Base-by-base conservation (phyloP, 2,797 vertebrate species). In the Diglossa cyanea region DNA sequence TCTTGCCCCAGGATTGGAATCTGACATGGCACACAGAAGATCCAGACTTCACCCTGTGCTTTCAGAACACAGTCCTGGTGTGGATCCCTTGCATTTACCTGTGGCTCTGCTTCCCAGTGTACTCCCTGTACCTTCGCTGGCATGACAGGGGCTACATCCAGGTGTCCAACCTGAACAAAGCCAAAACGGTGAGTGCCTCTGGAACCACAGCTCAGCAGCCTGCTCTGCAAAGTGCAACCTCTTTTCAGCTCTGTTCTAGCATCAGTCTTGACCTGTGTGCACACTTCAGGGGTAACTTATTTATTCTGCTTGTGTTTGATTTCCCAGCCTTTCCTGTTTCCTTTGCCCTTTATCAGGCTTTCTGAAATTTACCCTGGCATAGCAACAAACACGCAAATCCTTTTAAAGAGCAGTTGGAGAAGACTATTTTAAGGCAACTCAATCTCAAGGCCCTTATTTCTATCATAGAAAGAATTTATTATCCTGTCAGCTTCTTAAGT, bases 51-150 rank as follows among this genome's bases (percentile, higher is more conserved):
- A 99, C 99, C 40, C 98, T 55, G 10, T 99, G 99, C 98, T 99
- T 99, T 97, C 99, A 99, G 97, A 99, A 98, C 97, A 99, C 99
- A 0, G 86, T 98, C 26, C 98, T 99, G 42, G 85, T 98, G 35
- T 99, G 98, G 99, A 95, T 98, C 94, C 99, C 99, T 73, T 99
- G 99, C 58, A 3, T 98, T 94, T 99, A 99, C 98, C 98, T 99
- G 96, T 99, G 99, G 99, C 15, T 97, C 35, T 98, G 98, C 94
- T 98, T 98, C 55, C 99, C 99, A 2, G 53, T 99, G 97, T 99
- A 99, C 95, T 94, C 97, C 66, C 10, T 99, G n/a, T 98, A 98
- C 97, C 99, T 99, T 65, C 98, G 97, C 75, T 90, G 28, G 54
- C 98, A 99, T 61, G 94, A 98, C 94, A 96, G 94, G 7, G 99